phyloP scores from a whole-genome alignment of 2,888 invertebrate genomes.

The Ditylenchus weischeri region DNA sequence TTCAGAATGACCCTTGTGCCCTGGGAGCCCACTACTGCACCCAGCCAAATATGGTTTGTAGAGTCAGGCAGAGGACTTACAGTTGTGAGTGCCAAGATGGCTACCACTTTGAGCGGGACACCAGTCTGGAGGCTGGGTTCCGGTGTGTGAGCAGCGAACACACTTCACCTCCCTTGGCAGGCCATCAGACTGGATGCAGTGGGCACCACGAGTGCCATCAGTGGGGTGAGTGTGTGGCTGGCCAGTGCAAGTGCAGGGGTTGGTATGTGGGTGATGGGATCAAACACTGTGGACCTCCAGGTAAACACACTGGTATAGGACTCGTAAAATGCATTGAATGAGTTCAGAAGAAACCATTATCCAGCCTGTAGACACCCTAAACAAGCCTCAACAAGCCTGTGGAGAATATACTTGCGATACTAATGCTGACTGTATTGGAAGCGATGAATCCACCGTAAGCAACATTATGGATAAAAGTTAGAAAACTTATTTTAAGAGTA shows the following conservation, averaged over 20 bases:
- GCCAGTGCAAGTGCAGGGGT: conserved; percentile 54
- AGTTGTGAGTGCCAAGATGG: conserved; percentile 42
- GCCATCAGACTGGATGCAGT: conserved; percentile 31
- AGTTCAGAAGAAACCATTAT: conserved; percentile 1
- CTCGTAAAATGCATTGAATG: not conserved
- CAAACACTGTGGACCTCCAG: conserved; percentile 54
- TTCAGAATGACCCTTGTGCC: conserved; percentile 65
- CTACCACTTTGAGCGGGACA: conserved; percentile 31
- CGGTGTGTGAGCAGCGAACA: conserved; percentile 29
- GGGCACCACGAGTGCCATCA: conserved; percentile 55
- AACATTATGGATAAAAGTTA: too few relatives aligned
- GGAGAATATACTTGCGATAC: conserved; percentile 71
- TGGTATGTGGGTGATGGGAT: conserved; percentile 58
- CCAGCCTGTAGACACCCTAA: not conserved
- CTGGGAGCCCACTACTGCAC: conserved; percentile 57
- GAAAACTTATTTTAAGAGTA: too few relatives aligned
- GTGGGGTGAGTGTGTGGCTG: conserved; percentile 54
- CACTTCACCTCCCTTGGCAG: not conserved
- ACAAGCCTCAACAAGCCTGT: conserved; percentile 30
- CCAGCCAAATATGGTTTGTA: conserved; percentile 76
- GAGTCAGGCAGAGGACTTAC: conserved; percentile 37
- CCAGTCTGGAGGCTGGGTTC: conserved; percentile 44
- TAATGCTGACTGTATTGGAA: conserved; percentile 74
- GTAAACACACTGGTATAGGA: conserved; percentile 12
- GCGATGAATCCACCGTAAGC: not conserved